phyloP scores from a whole-genome alignment of 1,140 invertebrate genomes.

The Orchesella cincta region DNA sequence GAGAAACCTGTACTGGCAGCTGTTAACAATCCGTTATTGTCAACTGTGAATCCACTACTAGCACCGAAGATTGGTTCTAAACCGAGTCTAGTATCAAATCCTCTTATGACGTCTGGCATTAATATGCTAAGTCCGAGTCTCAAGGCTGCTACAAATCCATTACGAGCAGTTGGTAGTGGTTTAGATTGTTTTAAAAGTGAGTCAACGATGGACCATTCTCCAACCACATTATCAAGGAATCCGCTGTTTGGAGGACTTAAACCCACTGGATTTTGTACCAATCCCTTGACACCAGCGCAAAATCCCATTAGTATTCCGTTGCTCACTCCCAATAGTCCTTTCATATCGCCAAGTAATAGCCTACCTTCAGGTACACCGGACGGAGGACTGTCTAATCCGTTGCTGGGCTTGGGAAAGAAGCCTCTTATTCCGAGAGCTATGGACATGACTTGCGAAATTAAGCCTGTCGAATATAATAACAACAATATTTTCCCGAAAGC shows the following conservation, averaged over 20 bases:
- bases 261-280: neutral
- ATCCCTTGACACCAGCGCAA: neutral
- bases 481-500: too few species aligned
- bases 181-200: neutral
- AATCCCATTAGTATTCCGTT: neutral
- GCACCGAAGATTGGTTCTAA: neutral
- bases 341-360: neutral
- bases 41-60: neutral
- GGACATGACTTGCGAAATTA: too few species aligned
- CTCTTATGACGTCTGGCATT: too few species aligned
- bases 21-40: neutral
- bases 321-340: neutral
- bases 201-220: neutral
- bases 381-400: neutral
- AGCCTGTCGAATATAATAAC: too few species aligned
- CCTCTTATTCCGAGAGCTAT: neutral
- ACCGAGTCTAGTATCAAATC: too few species aligned
- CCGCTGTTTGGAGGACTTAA: neutral
- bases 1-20: neutral
- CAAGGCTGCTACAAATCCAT: neutral
- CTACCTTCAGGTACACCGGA: neutral
- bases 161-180: neutral
- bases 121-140: too few species aligned
- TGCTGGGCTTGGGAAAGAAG: neutral
- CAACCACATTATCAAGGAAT: slow-evolving; percentile 13